These are phyloP conservation scores for Bos indicus DNA, from an alignment of 2,113 vertebrate species.

Conservation along the genomic window DNA sequence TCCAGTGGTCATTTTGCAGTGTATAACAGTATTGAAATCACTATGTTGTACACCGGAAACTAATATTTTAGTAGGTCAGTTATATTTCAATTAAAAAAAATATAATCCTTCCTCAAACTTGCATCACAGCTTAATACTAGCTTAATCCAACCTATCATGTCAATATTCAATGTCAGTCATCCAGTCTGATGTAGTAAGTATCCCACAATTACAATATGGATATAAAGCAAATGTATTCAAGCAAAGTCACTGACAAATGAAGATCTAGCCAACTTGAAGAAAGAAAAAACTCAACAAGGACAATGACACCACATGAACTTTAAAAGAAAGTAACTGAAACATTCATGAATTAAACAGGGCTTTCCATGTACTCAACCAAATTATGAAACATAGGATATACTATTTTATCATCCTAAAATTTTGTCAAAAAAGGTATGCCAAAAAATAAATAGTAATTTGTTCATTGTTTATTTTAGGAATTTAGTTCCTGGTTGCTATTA, in stretches of 20 bases:
- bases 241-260: not conserved
- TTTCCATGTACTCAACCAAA: not conserved
- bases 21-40: not conserved
- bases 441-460: constrained; percentile 12
- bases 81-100: not conserved
- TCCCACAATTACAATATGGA: not conserved
- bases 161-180: not conserved
- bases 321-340: not conserved
- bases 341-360: not conserved
- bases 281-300: not conserved
- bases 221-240: not conserved
- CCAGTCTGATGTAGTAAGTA: not conserved
- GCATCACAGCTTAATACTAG: not conserved
- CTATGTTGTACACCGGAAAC: not conserved
- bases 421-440: not conserved
- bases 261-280: not conserved
- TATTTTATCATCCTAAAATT: not conserved
- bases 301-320: not conserved
- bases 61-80: not conserved
- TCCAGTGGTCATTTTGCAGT: not conserved
- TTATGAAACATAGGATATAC: not conserved
- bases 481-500: not conserved
- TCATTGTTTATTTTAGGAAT: constrained; percentile 30
- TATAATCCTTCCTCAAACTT: not conserved
- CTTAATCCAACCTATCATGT: not conserved